These are phyloP conservation scores for Eristalis intricaria DNA, from an alignment of 2,888 invertebrate species.

Conservation along the genomic window DNA sequence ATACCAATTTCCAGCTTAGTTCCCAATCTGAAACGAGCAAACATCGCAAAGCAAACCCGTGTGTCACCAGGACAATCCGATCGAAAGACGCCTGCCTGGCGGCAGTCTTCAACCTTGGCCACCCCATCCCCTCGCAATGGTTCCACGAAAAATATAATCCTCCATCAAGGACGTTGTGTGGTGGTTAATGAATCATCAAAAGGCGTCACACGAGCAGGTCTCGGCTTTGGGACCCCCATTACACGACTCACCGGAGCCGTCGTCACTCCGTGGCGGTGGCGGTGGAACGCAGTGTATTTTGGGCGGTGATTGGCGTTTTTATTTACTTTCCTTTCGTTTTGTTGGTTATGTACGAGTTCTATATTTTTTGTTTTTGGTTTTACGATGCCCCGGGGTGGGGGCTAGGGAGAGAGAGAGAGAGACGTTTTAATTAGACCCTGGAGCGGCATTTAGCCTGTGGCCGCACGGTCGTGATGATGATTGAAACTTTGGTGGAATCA, in stretches of 20 bases:
- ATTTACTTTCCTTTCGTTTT: background rate
- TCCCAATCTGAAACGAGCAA: background rate
- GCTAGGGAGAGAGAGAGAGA: background rate
- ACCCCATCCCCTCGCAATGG: background rate
- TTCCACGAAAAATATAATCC: slow-evolving; percentile 11
- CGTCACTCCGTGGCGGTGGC: too few species aligned
- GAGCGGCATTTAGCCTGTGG: background rate
- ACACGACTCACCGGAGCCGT: too few species aligned
- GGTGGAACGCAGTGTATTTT: background rate
- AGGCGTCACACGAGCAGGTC: background rate
- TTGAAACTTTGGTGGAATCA: background rate
- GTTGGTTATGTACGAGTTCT: background rate
- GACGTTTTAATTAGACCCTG: background rate
- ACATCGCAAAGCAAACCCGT: slow-evolving; percentile 1
- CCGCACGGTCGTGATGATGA: background rate
- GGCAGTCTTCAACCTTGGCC: slow-evolving; percentile 11
- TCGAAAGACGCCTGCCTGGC: slow-evolving; percentile 20
- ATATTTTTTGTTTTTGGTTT: background rate
- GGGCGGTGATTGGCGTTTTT: background rate
- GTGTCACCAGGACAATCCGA: slow-evolving; percentile 6
- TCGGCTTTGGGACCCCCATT: background rate
- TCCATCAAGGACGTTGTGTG: slow-evolving; percentile 9
- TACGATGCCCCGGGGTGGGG: background rate
- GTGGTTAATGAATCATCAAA: slow-evolving; percentile 23
- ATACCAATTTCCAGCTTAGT: background rate